Percentiles rank a stretch among this genome's conserved stretches.
phyloP scores from a whole-genome alignment of 1,140 invertebrate genomes.

The Musca vetustissima region DNA sequence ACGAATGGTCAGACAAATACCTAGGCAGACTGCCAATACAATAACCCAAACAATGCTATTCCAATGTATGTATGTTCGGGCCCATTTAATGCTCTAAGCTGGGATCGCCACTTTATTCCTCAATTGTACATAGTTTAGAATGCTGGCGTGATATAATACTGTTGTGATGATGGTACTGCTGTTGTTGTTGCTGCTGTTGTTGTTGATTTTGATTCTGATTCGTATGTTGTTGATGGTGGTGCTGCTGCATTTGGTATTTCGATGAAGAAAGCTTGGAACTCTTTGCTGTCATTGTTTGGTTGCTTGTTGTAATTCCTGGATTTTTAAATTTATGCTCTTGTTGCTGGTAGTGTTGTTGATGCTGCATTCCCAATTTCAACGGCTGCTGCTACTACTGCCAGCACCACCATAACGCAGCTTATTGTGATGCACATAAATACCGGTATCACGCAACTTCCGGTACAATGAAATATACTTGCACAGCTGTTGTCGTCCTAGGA shows the following conservation, averaged over 20 bases:
- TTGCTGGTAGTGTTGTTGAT: slow-evolving; percentile 12
- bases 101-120: slow-evolving; percentile 36
- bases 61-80: too few relatives aligned
- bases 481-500: slow-evolving; percentile 71
- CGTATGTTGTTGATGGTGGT: neutral
- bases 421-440: slow-evolving; percentile 57
- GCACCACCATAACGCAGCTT: neutral
- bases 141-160: slow-evolving; percentile 34
- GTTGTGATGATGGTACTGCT: slow-evolving; percentile 28
- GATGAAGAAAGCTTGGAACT: neutral
- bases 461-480: slow-evolving; percentile 81
- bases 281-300: neutral
- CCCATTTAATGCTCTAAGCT: too few relatives aligned
- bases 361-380: slow-evolving; percentile 32
- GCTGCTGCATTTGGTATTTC: neutral
- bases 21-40: too few relatives aligned
- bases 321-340: slow-evolving; percentile 16
- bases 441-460: slow-evolving; percentile 63
- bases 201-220: neutral
- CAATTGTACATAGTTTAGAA: slow-evolving; percentile 47
- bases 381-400: neutral
- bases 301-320: slow-evolving; percentile 27
- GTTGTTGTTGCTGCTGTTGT: slow-evolving; percentile 29
- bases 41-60: too few relatives aligned
- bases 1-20: too few relatives aligned